Evolutionary conservation across 2,888 invertebrate species (phyloP), one percentile per base, ranked within the genome.

Genomic region (Oscheius sp.): DNA sequence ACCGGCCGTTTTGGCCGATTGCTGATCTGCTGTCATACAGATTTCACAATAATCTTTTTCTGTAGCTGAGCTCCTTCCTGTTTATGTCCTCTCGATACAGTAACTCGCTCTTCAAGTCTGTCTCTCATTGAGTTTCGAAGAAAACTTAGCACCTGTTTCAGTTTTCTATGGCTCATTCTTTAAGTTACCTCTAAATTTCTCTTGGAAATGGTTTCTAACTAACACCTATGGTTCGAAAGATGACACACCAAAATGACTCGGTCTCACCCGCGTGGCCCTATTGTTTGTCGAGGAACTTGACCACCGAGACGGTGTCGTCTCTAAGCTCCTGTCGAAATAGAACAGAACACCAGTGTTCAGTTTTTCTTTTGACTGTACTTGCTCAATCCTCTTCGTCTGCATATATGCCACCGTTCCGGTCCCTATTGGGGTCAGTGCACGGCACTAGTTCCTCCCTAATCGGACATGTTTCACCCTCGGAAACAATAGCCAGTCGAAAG

Each of bases 351-450:
- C n/a, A 53, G 29, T 53, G 53, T 53, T 53, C 53, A 21, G n/a
- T 53, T 11, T 53, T 42, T 7, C 42, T 13, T 60, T 35, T 60
- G n/a, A 60, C 37, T 58, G 3, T 35, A 37, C 37, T 33, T 35
- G 60, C 37, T 60, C 63, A 50, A 63, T 63, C 63, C 47, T 48
- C 63, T 48, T 48, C 4, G 37, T 65, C 21, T 32, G 32, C 68
- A 55, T 55, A 68, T 55, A 68, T 68, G 68, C 37, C 55, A 53
- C 2, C 53, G 37, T 53, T 68, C 68, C 68, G 68, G 68, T 68
- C 68, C 68, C 68, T 68, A 68, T 68, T 68, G 68, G 68, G 68
- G 68, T 68, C 68, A 68, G 68, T 68, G 13, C 63, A 63, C 55
- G 68, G 68, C 55, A 68, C 68, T 35, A 33, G 68, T 68, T 55